phyloP scores from a whole-genome alignment of 2,113 vertebrate species.

The Melozone crissalis region DNA sequence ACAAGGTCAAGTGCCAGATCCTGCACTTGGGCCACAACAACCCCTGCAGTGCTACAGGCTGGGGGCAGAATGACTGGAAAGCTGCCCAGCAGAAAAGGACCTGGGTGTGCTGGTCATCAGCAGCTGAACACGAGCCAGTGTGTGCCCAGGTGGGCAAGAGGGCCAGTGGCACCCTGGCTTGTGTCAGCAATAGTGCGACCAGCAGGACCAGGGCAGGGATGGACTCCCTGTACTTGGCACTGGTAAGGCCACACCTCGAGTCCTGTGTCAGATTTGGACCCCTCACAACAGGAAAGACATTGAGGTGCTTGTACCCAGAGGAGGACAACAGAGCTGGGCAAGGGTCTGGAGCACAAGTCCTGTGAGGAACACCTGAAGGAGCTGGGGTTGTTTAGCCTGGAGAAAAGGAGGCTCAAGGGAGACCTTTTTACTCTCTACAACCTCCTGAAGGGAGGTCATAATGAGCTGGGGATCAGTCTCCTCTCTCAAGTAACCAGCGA shows the following conservation, averaged over 20 bases:
- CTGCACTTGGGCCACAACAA: not conserved
- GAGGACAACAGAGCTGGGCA: fast-evolving
- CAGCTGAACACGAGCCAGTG: fast-evolving
- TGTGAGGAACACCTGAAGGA: not conserved
- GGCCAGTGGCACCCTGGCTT: not conserved
- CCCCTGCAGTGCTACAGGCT: not conserved
- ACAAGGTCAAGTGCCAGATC: not conserved
- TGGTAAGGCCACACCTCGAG: fast-evolving
- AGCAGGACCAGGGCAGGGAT: not conserved
- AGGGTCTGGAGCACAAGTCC: not conserved
- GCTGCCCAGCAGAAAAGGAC: not conserved
- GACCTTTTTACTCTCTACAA: not conserved
- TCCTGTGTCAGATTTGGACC: not conserved
- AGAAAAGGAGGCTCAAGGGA: no score
- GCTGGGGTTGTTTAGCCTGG: not conserved
- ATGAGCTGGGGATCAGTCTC: not conserved
- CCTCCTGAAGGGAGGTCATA: not conserved
- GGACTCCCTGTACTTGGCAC: fast-evolving
- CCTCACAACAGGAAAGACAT: not conserved
- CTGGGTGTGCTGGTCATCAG: fast-evolving
- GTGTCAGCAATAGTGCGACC: not conserved
- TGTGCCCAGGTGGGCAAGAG: not conserved
- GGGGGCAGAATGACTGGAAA: not conserved
- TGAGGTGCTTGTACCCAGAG: not conserved
- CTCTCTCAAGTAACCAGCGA: not conserved